phyloP scores from a whole-genome alignment of 2,888 invertebrate species.

The Ochropleura plecta region DNA sequence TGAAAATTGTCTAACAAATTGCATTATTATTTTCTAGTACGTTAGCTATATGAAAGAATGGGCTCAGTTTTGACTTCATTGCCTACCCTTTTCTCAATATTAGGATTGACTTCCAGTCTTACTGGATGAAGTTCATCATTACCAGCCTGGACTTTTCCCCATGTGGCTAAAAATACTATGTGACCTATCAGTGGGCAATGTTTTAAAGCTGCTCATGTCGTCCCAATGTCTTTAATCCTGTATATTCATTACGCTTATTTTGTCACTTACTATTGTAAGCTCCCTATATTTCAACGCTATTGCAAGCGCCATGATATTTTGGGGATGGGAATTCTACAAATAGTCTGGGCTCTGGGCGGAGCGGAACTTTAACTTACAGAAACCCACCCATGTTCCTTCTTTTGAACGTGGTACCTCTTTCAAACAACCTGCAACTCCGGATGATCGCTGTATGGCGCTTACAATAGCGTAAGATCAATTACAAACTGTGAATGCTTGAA shows the following conservation, averaged over 20 bases:
- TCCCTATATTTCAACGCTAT: too few relatives aligned
- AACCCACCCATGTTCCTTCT: too few relatives aligned
- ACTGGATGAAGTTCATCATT: not conserved
- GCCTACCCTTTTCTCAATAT: not conserved
- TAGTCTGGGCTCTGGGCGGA: too few relatives aligned
- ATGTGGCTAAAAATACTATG: not conserved
- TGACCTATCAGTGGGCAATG: not conserved
- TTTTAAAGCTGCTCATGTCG: not conserved
- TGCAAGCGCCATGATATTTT: too few relatives aligned
- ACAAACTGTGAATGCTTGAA: too few relatives aligned
- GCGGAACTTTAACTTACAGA: too few relatives aligned
- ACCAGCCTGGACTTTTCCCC: not conserved
- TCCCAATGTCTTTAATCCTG: not conserved
- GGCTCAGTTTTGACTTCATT: not conserved
- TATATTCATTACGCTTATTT: not conserved
- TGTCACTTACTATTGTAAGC: too few relatives aligned
- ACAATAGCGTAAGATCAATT: too few relatives aligned
- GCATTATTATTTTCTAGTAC: constrained; percentile 27
- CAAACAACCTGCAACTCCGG: too few relatives aligned
- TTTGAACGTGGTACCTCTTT: too few relatives aligned
- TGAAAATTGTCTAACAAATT: constrained; percentile 44
- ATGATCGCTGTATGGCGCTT: too few relatives aligned
- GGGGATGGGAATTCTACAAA: too few relatives aligned
- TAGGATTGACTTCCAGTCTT: not conserved
- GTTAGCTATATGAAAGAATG: constrained; percentile 16